These are phyloP conservation scores for Eutrigla gurnardus DNA, from an alignment of 2,797 vertebrate species.

Conservation along the genomic window DNA sequence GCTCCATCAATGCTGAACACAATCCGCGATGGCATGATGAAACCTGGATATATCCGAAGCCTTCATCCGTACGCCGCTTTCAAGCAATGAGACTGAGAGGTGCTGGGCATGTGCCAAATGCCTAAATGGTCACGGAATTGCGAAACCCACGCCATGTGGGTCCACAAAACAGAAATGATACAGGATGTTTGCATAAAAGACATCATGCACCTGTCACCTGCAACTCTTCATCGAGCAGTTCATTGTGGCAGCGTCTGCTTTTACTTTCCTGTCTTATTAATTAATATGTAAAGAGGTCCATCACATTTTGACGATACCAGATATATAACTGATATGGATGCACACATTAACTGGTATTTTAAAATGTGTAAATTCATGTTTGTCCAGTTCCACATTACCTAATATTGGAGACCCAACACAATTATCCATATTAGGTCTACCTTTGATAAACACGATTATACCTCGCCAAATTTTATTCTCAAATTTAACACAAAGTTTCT, in stretches of 20 bases:
- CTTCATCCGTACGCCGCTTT: slow-evolving; percentile 6
- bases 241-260: neutral
- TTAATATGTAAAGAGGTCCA: neutral
- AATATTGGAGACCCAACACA: too few relatives aligned
- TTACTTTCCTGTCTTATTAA: neutral
- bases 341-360: too few relatives aligned
- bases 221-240: neutral
- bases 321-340: too few relatives aligned
- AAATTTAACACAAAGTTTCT: too few relatives aligned
- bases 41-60: slow-evolving; percentile 25
- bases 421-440: too few relatives aligned
- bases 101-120: neutral
- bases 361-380: too few relatives aligned
- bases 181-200: slow-evolving; percentile 12
- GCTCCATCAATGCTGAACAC: slow-evolving; percentile 13
- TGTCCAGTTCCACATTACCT: too few relatives aligned
- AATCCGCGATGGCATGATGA: slow-evolving; percentile 16
- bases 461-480: too few relatives aligned
- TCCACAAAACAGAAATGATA: slow-evolving; percentile 35
- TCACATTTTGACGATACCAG: too few relatives aligned
- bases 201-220: slow-evolving; percentile 18
- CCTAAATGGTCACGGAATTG: slow-evolving; percentile 1
- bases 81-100: slow-evolving; percentile 16
- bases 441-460: too few relatives aligned
- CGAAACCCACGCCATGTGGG: neutral